Conservation (phyloP, 2,888 invertebrate species). For the Erebia ligea region DNA sequence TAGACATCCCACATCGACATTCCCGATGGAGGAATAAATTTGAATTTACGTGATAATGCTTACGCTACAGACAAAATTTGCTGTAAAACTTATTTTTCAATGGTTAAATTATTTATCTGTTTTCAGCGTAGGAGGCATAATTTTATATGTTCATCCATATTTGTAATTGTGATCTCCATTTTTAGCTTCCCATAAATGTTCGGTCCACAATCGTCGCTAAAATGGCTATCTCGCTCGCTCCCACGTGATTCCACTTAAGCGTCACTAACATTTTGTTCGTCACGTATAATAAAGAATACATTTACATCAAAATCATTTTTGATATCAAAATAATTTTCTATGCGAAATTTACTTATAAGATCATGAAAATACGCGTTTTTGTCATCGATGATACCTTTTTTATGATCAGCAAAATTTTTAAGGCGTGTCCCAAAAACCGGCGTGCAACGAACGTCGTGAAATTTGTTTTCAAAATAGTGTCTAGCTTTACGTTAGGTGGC, state of each 20-base stretch:
- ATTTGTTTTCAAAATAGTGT: constrained; percentile 37
- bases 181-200: constrained; percentile 30
- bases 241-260: constrained; percentile 40
- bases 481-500: constrained; percentile 43
- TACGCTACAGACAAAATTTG: constrained; percentile 3
- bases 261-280: constrained; percentile 39
- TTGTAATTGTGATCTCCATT: constrained; percentile 14
- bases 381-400: constrained; percentile 13
- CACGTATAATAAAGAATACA: constrained; percentile 27
- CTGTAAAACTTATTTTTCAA: background rate
- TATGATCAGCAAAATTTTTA: constrained; percentile 27
- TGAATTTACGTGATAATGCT: background rate
- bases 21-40: background rate
- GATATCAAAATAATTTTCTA: constrained; percentile 10
- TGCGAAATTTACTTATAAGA: background rate
- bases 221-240: constrained; percentile 67
- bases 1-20: no score
- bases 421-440: constrained; percentile 33
- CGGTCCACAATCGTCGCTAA: constrained; percentile 34
- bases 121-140: constrained; percentile 3
- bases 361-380: constrained; percentile 3
- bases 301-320: constrained; percentile 16
- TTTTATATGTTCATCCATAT: constrained; percentile 1
- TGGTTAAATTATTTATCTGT: background rate
- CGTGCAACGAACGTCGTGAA: constrained; percentile 25